A percentile compares a stretch with the other conserved stretches of the same genome.
phyloP scores from a whole-genome alignment of 2,888 invertebrate genomes.

The Bhutanitis thaidina region DNA sequence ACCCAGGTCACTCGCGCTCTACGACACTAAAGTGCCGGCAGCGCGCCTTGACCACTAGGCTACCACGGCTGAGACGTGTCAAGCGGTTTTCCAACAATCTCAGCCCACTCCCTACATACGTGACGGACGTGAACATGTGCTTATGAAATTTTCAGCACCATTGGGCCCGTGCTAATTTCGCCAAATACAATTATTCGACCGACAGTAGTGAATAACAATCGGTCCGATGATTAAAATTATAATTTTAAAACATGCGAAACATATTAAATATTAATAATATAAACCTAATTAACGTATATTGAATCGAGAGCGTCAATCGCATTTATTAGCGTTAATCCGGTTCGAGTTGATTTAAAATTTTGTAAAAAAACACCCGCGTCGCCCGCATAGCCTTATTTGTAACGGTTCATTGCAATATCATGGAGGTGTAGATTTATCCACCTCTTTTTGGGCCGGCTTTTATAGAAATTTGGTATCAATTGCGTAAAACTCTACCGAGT shows the following conservation, averaged over 20 bases:
- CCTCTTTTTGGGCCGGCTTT: too few species aligned
- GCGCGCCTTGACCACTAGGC: too few species aligned
- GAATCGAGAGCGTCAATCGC: slow-evolving; percentile 7
- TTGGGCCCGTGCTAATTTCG: not conserved
- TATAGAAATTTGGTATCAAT: too few species aligned
- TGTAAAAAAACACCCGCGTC: slow-evolving; percentile 1
- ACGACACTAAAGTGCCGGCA: too few species aligned
- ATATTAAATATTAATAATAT: slow-evolving; percentile 8
- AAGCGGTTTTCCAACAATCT: too few species aligned
- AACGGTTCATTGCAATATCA: too few species aligned
- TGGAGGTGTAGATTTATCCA: too few species aligned
- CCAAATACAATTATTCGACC: slow-evolving; percentile 12
- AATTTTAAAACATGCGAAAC: slow-evolving; percentile 11
- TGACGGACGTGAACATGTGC: too few species aligned
- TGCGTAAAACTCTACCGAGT: too few species aligned
- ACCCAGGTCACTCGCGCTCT: too few species aligned
- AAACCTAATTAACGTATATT: slow-evolving; percentile 14
- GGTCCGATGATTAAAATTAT: slow-evolving; percentile 13
- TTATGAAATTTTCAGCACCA: not conserved
- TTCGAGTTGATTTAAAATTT: slow-evolving; percentile 8
- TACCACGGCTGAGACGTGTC: too few species aligned
- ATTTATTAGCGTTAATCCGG: slow-evolving; percentile 12
- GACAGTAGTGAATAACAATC: slow-evolving; percentile 5
- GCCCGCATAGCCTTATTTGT: not conserved
- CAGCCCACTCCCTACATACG: too few species aligned